Evolutionary conservation across 2,797 vertebrate genomes (phyloP), one percentile per base, ranked within the genome.

Genomic region (Tamandua tetradactyla): DNA sequence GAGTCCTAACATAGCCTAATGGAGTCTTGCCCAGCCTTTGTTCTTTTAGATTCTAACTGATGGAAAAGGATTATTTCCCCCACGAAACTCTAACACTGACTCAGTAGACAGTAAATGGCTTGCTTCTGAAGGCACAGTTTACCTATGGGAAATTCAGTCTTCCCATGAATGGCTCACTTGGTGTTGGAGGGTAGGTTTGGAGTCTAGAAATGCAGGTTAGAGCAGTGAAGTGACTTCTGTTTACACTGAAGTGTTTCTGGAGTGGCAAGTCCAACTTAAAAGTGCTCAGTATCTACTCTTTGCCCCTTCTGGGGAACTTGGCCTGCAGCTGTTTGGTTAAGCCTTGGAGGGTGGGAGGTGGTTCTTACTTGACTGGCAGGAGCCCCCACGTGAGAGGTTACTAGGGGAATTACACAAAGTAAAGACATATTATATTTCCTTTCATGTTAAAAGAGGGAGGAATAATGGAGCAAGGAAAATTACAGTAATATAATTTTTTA

Each of bases 381-480:
- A 78, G 8, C 44, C 61, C 30, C 49, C 2, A 44, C 15, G 40
- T 40, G 76, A 91, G 62, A 74, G 52, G 10, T 57, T 18, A 42
- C 3, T 10, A 6, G 35, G 30, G 40, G 35, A 64, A 62, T 30
- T 55, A 35, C 3, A 66, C 61, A 40, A 78, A 59, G 72, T 27
- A 42, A 80, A 80, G 42, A 74, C 22, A 23, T 5, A 23, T 74
- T 59, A 2, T 32, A 14, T 40, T 81, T 83, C 52, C 68, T 96
- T 79, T 88, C 55, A 4, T 52, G 62, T 49, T 61, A 40, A 69
- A 40, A 78, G 61, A 81, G 32, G 23, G 30, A 81, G 42, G 40
- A 55, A 82, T 37, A 40, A 61, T 93, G 83, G 55, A 68, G 32
- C 47, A 85, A 69, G 30, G 68, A 0, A 89, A 95, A 91, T 75